phyloP scores from a whole-genome alignment of 2,888 invertebrate species.

The Diarsia mendica region DNA sequence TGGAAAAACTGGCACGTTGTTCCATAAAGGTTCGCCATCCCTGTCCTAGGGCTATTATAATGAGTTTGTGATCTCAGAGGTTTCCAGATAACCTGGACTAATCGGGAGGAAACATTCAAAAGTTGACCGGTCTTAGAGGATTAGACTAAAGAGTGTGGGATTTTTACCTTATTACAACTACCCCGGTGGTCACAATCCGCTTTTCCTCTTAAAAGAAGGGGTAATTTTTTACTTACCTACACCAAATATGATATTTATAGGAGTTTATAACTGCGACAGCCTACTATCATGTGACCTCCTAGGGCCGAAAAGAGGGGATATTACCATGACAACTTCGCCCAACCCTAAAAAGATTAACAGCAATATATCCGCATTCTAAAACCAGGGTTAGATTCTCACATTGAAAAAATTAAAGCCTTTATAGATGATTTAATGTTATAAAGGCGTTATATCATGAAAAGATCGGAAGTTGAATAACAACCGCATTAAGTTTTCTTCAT shows the following conservation, averaged over 20 bases:
- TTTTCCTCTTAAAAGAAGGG: too few relatives aligned
- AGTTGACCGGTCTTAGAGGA: too few relatives aligned
- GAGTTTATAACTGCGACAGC: not conserved
- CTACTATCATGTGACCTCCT: not conserved
- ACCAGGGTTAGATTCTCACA: slow-evolving; percentile 29
- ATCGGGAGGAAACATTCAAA: not conserved
- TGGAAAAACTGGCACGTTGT: too few relatives aligned
- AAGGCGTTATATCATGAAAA: not conserved
- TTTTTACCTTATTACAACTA: too few relatives aligned
- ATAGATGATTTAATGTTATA: not conserved
- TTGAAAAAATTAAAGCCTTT: not conserved
- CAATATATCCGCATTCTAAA: slow-evolving; percentile 38
- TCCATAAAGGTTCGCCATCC: too few relatives aligned
- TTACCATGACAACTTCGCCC: not conserved
- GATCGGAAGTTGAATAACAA: slow-evolving; percentile 2
- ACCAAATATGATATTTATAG: too few relatives aligned
- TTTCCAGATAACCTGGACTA: not conserved
- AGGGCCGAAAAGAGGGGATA: not conserved
- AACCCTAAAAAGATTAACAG: not conserved
- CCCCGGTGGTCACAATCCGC: too few relatives aligned
- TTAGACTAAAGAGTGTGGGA: too few relatives aligned
- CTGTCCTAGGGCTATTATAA: not conserved
- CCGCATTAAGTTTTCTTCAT: not conserved
- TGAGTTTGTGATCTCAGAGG: not conserved
- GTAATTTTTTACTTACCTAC: too few relatives aligned